Evolutionary conservation across 2,888 invertebrate species (phyloP), one percentile per base, ranked within the genome.

Genomic region (Phorcus lineatus): DNA sequence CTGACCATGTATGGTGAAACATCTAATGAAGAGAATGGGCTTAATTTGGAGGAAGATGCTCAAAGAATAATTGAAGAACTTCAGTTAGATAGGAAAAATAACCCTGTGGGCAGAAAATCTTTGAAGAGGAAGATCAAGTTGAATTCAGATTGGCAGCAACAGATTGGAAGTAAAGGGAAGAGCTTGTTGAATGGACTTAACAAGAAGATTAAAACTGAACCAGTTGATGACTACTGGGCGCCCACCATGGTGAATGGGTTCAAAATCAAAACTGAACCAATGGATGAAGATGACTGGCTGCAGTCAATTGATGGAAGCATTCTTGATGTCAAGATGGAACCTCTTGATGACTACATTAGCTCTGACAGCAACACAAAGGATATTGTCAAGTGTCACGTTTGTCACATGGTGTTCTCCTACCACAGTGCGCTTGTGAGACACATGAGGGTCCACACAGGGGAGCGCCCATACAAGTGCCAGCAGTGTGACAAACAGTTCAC

Each of bases 331-430:
- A 70, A 70, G n/a, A n/a, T 11, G 70, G 70, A 70, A n/a, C 31
- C 40, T 3, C 19, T 70, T 19, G 70, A 40, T 19, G 70, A 70
- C 36, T 31, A 36, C 36, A 24, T 24, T 4, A 24, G 24, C 7
- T 19, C 19, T 57, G 22, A 22, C 24, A 36, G 70, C 36, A 36
- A 70, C 19, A 19, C 40, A 4, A 70, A 70, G 70, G 36, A 40
- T 11, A 28, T 70, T 16, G 70, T 70, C 17, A 31, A 70, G 36
- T 70, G 70, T 19, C 28, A 70, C 9, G 9, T 70, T 17, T 70
- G 70, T 70, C 36, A 70, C 70, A 70, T 70, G 70, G 70, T 70
- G 70, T 70, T 70, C n/a, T 70, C 70, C 11, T 70, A 70, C 70
- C 28, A 70, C 36, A 70, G 70, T 13, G 70, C 70, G 4, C 47